A percentile compares a stretch with the other conserved stretches of the same genome.
phyloP scores from a whole-genome alignment of 2,113 vertebrate species.

The Ascaphus truei region DNA sequence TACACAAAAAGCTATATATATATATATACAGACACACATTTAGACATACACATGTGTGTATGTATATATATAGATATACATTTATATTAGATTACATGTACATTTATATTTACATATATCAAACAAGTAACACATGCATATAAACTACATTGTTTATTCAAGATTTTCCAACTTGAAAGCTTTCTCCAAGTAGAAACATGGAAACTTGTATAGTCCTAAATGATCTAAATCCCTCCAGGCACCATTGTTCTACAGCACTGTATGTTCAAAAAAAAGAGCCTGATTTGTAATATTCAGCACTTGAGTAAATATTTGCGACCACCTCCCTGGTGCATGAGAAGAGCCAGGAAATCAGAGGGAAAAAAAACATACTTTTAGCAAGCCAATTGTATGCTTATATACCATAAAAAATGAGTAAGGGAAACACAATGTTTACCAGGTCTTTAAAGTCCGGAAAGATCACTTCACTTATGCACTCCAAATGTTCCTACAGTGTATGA shows the following conservation, averaged over 20 bases:
- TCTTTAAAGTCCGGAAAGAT: too few species aligned
- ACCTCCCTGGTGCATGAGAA: constrained; percentile 11
- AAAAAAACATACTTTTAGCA: not conserved
- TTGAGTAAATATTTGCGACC: constrained; percentile 32
- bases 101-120: not conserved
- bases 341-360: not conserved
- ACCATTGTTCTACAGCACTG: constrained; percentile 31
- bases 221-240: constrained; percentile 18
- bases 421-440: too few species aligned
- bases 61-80: too few species aligned
- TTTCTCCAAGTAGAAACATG: constrained; percentile 20
- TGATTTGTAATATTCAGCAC: constrained; percentile 23
- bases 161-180: constrained; percentile 10
- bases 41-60: too few species aligned
- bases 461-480: too few species aligned
- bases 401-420: too few species aligned
- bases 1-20: too few species aligned
- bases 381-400: too few species aligned
- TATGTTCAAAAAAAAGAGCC: constrained; percentile 2
- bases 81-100: too few species aligned
- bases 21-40: too few species aligned
- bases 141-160: not conserved
- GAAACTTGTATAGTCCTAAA: constrained; percentile 19
- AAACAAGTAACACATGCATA: constrained; percentile 26
- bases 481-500: too few species aligned